phyloP scores from a whole-genome alignment of 37 sponge, comb jelly and placozoan species.

The Spongia lamella region DNA sequence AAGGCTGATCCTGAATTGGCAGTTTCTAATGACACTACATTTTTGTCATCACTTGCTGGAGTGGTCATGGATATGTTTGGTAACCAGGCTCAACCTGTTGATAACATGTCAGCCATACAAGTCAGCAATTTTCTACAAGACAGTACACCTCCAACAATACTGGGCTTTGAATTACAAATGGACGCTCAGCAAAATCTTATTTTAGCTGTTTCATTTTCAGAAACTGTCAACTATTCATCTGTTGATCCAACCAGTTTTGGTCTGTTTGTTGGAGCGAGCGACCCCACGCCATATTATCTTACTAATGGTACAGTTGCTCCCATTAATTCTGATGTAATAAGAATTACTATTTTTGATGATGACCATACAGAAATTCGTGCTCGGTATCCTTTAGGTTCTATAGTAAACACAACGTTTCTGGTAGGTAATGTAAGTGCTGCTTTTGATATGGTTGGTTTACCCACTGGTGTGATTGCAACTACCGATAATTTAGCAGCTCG shows the following conservation, averaged over 20 bases:
- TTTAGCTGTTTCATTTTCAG: conserved; percentile 55
- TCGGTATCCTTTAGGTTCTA: conserved; percentile 48
- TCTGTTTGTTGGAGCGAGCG: conserved; percentile 26
- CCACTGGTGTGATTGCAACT: conserved; percentile 9
- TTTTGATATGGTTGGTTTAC: conserved; percentile 62
- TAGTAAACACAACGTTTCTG: conserved; percentile 35
- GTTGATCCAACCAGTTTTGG: conserved; percentile 47
- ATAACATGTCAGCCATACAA: conserved; percentile 27
- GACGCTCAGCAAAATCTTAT: conserved; percentile 42
- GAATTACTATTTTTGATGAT: conserved; percentile 22
- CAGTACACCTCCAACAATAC: conserved; percentile 45
- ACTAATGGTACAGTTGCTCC: conserved; percentile 43
- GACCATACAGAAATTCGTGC: conserved; percentile 51
- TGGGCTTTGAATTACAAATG: conserved; percentile 58
- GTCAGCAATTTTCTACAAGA: conserved; percentile 55
- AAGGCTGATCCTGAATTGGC: conserved; percentile 63
- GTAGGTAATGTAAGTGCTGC: conserved; percentile 38
- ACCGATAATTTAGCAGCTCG: conserved; percentile 52
- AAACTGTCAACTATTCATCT: conserved; percentile 71
- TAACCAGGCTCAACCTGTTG: conserved; percentile 50
- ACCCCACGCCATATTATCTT: conserved; percentile 8
- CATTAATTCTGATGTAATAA: conserved; percentile 50
- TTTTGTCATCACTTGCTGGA: conserved; percentile 42
- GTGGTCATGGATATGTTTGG: conserved; percentile 55
- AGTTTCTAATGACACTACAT: conserved; percentile 49